These are phyloP conservation scores for Smutsia temminckii DNA, from an alignment of 2,797 vertebrate genomes.

Conservation along the genomic window DNA sequence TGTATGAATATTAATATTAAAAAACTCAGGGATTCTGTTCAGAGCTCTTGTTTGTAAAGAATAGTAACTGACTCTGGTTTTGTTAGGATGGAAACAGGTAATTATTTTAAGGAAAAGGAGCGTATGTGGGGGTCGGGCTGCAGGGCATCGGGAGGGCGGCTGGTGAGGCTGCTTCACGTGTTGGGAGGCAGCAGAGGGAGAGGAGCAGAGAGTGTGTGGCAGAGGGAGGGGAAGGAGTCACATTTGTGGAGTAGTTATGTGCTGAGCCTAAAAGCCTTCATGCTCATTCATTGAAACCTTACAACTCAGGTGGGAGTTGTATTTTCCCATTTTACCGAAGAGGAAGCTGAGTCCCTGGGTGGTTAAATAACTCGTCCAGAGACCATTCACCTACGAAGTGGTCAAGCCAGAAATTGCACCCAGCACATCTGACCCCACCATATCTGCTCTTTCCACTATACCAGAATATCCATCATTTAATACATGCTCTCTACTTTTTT, in stretches of 20 bases:
- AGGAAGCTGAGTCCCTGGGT: background rate
- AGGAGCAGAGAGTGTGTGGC: background rate
- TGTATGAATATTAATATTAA: background rate
- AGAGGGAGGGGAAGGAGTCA: background rate
- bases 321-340: background rate
- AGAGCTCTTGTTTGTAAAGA: background rate
- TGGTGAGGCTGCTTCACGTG: background rate
- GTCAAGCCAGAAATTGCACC: background rate
- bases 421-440: background rate
- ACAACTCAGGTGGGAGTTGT: background rate
- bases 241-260: background rate
- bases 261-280: background rate
- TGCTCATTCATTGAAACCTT: slow-evolving; percentile 18
- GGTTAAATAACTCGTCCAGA: background rate
- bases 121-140: background rate
- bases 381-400: background rate
- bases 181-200: background rate
- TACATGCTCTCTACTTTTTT: background rate
- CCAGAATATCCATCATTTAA: slow-evolving; percentile 4
- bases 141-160: background rate
- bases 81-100: background rate
- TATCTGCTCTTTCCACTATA: background rate
- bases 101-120: background rate
- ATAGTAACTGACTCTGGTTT: background rate
- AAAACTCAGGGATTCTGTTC: background rate